Percentiles rank a stretch among this genome's conserved stretches.
These are phyloP conservation scores for Zosterops borbonicus DNA, from an alignment of 2,113 vertebrate genomes.

Conservation along the genomic window DNA sequence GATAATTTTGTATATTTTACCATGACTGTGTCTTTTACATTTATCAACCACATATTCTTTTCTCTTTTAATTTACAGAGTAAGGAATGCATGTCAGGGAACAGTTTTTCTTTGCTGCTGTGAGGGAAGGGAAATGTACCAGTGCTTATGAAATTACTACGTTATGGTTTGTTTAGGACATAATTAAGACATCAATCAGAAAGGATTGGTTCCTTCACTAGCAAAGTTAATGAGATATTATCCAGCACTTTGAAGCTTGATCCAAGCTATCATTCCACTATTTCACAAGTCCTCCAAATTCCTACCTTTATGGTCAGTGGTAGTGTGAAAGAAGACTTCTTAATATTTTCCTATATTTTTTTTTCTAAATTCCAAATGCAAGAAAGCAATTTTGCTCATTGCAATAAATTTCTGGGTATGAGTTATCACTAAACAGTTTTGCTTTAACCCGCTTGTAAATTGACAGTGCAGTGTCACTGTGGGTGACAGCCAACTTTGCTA, in stretches of 20 bases:
- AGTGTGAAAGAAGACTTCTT: background rate
- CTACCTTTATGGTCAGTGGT: background rate
- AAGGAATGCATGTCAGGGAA: background rate
- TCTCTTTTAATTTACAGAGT: background rate
- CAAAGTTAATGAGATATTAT: background rate
- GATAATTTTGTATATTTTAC: background rate
- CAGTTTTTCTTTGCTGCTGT: background rate
- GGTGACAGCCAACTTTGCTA: background rate
- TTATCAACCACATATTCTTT: background rate
- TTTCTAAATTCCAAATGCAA: background rate
- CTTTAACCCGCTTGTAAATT: background rate
- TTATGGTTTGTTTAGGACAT: background rate
- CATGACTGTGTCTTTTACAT: background rate
- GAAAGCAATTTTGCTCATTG: background rate
- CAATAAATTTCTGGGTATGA: background rate
- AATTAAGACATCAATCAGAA: background rate
- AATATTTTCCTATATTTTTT: background rate
- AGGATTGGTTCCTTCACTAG: background rate
- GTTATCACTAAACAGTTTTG: background rate
- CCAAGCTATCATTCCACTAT: background rate
- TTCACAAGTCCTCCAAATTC: background rate
- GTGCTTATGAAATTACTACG: background rate
- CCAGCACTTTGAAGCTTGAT: background rate
- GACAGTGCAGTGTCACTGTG: background rate
- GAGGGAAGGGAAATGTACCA: background rate